These are phyloP conservation scores for Calonectris borealis DNA, from an alignment of 2,113 vertebrate genomes.

Conservation along the genomic window DNA sequence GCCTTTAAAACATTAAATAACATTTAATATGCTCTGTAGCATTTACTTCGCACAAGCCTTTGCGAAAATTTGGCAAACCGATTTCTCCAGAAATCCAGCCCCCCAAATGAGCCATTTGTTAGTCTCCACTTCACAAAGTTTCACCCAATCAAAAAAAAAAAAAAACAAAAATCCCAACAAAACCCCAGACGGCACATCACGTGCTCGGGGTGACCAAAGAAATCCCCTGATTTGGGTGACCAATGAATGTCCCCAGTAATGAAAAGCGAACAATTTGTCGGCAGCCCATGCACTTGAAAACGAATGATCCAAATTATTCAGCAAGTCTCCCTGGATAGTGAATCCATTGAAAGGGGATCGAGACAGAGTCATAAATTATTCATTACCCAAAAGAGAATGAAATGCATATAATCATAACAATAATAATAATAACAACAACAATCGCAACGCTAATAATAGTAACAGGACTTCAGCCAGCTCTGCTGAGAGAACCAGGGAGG, in stretches of 20 bases:
- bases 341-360: slow-evolving; percentile 48
- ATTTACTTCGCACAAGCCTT: neutral
- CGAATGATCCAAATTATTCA: slow-evolving; percentile 61
- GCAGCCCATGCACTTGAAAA: slow-evolving; percentile 48
- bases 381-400: slow-evolving; percentile 25
- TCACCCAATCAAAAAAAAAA: neutral
- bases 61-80: neutral
- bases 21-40: neutral
- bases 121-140: neutral
- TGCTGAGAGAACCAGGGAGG: neutral
- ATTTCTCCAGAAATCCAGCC: neutral
- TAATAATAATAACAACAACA: slow-evolving; percentile 51
- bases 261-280: slow-evolving; percentile 59
- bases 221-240: slow-evolving; percentile 39
- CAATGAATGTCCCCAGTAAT: slow-evolving; percentile 22
- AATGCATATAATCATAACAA: slow-evolving; percentile 57
- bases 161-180: neutral
- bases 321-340: slow-evolving; percentile 50
- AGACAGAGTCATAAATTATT: slow-evolving; percentile 60
- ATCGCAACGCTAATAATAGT: neutral
- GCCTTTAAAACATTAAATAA: neutral
- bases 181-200: slow-evolving; percentile 39
- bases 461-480: neutral
- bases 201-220: neutral
- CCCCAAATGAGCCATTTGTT: neutral